Conservation (phyloP, 2,797 vertebrate species). For the Pristis pectinata region DNA sequence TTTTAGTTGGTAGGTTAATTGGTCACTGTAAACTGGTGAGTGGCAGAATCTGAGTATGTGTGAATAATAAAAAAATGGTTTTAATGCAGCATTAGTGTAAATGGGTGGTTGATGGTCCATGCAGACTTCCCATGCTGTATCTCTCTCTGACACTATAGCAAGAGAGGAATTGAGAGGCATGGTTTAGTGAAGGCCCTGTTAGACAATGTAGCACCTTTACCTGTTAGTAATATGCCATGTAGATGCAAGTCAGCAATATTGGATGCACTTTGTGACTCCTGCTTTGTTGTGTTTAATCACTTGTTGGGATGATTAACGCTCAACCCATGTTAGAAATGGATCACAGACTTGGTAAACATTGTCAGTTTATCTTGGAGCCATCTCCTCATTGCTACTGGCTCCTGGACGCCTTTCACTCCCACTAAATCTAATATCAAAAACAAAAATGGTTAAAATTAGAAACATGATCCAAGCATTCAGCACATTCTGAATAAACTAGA, state of each 20-base stretch:
- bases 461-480: background rate
- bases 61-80: too few species aligned
- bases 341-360: background rate
- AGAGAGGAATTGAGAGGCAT: too few species aligned
- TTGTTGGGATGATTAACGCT: background rate
- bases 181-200: too few species aligned
- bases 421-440: background rate
- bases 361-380: background rate
- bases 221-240: too few species aligned
- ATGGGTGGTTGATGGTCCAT: too few species aligned
- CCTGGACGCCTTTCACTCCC: background rate
- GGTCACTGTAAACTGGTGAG: too few species aligned
- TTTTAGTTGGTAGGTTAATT: too few species aligned
- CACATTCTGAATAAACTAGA: background rate
- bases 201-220: too few species aligned
- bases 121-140: too few species aligned
- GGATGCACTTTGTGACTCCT: background rate
- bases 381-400: background rate
- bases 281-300: background rate
- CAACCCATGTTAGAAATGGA: background rate
- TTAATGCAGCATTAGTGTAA: too few species aligned
- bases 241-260: background rate
- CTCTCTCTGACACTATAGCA: too few species aligned
- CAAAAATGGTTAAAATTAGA: background rate
- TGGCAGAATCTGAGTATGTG: too few species aligned